Percentiles rank a stretch among this genome's conserved stretches.
These are phyloP conservation scores for Struthio camelus DNA, from an alignment of 2,113 vertebrate species.

Conservation along the genomic window DNA sequence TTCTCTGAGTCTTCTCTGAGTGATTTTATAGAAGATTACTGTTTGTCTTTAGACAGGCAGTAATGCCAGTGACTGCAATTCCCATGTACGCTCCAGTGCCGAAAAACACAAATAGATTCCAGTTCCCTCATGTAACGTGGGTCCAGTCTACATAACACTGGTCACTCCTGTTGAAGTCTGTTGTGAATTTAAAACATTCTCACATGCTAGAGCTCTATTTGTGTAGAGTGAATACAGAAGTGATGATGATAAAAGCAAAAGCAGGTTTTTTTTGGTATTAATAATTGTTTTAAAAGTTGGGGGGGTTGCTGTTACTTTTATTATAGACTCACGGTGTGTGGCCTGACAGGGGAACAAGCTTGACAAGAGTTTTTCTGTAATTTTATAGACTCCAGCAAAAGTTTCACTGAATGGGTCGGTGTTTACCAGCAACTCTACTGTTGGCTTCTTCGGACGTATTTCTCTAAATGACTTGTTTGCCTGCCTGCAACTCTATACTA, in stretches of 20 bases:
- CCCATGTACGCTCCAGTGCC: not conserved
- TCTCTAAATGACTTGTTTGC: constrained; percentile 47
- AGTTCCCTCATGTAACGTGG: not conserved
- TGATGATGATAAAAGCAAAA: not conserved
- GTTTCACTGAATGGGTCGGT: constrained; percentile 75
- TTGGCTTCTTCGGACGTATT: constrained; percentile 37
- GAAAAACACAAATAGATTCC: not conserved
- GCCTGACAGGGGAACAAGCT: not conserved
- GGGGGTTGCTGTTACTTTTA: not conserved
- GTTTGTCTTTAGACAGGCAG: not conserved
- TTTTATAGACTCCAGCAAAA: constrained; percentile 71
- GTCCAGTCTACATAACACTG: not conserved
- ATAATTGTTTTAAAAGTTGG: not conserved
- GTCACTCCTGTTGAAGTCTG: not conserved
- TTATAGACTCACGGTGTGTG: not conserved
- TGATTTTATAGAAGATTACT: not conserved
- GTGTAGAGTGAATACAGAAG: not conserved
- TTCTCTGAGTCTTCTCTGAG: not conserved
- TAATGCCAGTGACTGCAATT: not conserved
- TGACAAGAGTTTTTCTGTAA: not conserved
- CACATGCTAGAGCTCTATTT: not conserved
- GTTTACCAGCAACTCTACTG: constrained; percentile 43
- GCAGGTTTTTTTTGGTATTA: not conserved
- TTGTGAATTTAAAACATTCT: not conserved
- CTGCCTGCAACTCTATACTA: constrained; percentile 42